phyloP scores from a whole-genome alignment of 2,888 invertebrate genomes.

The Muscina levida region DNA sequence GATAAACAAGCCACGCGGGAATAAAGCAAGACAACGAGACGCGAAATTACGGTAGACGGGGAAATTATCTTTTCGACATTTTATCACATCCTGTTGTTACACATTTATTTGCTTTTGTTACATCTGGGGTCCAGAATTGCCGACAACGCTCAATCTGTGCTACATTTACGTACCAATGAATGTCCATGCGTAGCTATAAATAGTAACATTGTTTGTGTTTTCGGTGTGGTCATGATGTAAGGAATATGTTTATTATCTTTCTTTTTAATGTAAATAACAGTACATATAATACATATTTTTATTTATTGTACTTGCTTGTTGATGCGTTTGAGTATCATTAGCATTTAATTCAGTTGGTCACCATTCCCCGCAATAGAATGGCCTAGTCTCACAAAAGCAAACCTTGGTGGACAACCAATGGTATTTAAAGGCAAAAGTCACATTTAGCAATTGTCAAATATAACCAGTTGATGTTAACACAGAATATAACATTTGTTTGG shows the following conservation, averaged over 20 bases:
- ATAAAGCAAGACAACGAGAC: constrained; percentile 16
- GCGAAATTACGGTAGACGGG: not conserved
- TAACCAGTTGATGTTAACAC: no score
- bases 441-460: no score
- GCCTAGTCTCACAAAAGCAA: no score
- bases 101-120: constrained; percentile 12
- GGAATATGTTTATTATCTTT: not conserved
- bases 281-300: not conserved
- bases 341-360: constrained; percentile 2
- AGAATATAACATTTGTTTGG: no score
- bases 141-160: not conserved
- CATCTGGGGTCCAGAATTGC: constrained; percentile 13
- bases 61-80: constrained; percentile 45
- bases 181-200: not conserved
- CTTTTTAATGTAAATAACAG: not conserved
- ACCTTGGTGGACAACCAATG: no score
- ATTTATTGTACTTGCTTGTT: constrained; percentile 3
- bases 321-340: constrained; percentile 26
- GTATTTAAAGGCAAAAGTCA: no score
- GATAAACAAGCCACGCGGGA: constrained; percentile 15
- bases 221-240: not conserved
- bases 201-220: not conserved
- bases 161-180: not conserved
- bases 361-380: no score
- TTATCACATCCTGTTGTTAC: constrained; percentile 36